These are phyloP conservation scores for Anarrhichthys ocellatus DNA, from an alignment of 2,113 vertebrate genomes.

Conservation along the genomic window DNA sequence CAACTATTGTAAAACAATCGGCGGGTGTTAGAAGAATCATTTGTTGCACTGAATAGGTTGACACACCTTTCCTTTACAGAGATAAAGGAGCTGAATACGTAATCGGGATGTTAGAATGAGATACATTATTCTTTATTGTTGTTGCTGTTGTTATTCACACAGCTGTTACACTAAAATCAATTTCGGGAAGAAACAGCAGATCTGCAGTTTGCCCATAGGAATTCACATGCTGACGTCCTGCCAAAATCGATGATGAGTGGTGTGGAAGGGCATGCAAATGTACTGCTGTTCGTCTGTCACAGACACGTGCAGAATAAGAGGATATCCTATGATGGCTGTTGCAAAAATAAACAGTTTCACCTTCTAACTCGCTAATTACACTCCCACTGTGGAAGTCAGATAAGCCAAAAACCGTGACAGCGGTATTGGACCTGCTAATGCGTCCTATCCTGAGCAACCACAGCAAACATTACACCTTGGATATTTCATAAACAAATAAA, in stretches of 20 bases:
- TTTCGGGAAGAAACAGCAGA: background rate
- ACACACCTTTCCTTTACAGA: constrained; percentile 1
- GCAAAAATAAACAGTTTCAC: constrained; percentile 67
- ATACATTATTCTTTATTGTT: background rate
- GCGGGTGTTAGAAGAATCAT: background rate
- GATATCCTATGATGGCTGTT: constrained; percentile 65
- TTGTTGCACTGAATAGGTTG: background rate
- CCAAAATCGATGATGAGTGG: constrained; percentile 19
- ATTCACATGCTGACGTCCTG: background rate
- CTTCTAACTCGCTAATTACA: constrained; percentile 62
- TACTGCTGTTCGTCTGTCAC: constrained; percentile 8
- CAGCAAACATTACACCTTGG: constrained; percentile 47
- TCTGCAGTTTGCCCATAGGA: background rate
- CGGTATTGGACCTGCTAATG: constrained; percentile 60
- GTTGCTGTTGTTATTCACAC: background rate
- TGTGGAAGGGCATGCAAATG: background rate
- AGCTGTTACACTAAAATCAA: background rate
- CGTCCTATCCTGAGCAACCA: constrained; percentile 60
- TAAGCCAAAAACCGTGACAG: constrained; percentile 75
- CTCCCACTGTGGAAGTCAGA: constrained; percentile 77
- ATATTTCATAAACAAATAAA: constrained; percentile 67
- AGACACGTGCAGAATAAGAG: constrained; percentile 59
- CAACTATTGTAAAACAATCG: constrained; percentile 30
- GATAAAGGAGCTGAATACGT: background rate
- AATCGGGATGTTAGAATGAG: background rate